Evolutionary conservation across 2,113 vertebrate species (phyloP).

Genomic region (Budorcas taxicolor): DNA sequence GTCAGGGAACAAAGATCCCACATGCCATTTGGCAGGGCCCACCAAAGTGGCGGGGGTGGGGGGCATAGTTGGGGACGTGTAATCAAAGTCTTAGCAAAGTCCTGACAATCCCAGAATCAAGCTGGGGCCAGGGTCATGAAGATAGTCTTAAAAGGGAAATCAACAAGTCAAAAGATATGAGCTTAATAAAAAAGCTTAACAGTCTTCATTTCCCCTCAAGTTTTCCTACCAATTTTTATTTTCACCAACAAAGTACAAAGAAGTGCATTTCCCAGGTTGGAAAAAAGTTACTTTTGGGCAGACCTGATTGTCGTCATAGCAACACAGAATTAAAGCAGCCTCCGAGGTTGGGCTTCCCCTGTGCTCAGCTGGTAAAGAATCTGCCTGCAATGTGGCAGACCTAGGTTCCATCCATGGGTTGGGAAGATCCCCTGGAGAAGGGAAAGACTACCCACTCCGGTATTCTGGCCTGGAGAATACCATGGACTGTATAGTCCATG

Average conservation of each 20-base stretch:
- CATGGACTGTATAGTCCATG: background rate
- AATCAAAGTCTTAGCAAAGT: background rate
- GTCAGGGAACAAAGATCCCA: background rate
- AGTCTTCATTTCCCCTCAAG: background rate
- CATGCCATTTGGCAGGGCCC: background rate
- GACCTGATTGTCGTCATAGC: background rate
- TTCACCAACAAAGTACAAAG: background rate
- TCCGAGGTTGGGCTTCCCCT: background rate
- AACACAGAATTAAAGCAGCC: background rate
- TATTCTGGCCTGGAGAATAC: background rate
- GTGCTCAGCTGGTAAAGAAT: background rate
- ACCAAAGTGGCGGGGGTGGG: background rate
- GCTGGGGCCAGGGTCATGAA: too few species aligned
- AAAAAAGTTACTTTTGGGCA: background rate
- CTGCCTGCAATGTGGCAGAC: background rate
- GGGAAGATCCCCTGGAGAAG: background rate
- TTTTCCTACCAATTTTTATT: too few species aligned
- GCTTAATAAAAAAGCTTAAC: background rate
- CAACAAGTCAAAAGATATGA: background rate
- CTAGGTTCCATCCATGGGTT: background rate
- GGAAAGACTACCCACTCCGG: background rate
- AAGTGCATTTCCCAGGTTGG: background rate
- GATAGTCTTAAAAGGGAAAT: background rate
- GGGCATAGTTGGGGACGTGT: background rate
- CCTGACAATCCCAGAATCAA: background rate